Base-by-base conservation (phyloP, 1,140 invertebrate genomes). In the Drosophila paulistorum region DNA sequence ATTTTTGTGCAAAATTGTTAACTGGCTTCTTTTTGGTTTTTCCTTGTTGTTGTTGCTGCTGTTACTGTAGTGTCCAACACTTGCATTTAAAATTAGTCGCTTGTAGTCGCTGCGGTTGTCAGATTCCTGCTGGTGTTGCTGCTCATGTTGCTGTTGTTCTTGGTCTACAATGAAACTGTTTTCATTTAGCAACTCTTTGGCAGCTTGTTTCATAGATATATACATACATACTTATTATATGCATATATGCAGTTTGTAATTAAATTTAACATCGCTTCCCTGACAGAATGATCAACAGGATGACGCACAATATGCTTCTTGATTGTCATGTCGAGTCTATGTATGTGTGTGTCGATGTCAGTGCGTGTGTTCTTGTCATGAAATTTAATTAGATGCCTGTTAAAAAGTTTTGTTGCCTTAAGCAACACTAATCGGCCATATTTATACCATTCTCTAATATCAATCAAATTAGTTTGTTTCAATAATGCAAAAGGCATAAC, bases 41-140 rank as follows among this genome's bases (percentile, higher is more conserved):
- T 48, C 37, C 9, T 17, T 59, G 17, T 51, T 59, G n/a, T 17
- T 59, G 23, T 55, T 23, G 45, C 7, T 45, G 41, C n/a, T n/a
- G n/a, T n/a, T 48, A 17, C 9, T 48, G 17, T 51, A 51, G 62
- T 60, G 58, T 68, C 42, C 66, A 68, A 71, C 59, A 68, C 65
- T 67, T 87, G 83, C 83, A 87, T 87, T 82, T 37, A 68, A 87
- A 87, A 87, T 86, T 79, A 79, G 83, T 87, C 78, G 79, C 79
- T 82, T 86, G 82, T 85, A 85, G 65, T 72, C 74, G 82, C 68
- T 87, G 82, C 67, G 83, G 83, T 79, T 87, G 74, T 73, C 64
- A 71, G 60, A 67, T 60, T 81, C 71, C 72, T 85, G 54, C 68
- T 80, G 55, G 26, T 42, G 33, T 30, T 71, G 54, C 17, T 77